phyloP scores from a whole-genome alignment of 2,797 vertebrate genomes.

The Oryzias dopingdopingensis region DNA sequence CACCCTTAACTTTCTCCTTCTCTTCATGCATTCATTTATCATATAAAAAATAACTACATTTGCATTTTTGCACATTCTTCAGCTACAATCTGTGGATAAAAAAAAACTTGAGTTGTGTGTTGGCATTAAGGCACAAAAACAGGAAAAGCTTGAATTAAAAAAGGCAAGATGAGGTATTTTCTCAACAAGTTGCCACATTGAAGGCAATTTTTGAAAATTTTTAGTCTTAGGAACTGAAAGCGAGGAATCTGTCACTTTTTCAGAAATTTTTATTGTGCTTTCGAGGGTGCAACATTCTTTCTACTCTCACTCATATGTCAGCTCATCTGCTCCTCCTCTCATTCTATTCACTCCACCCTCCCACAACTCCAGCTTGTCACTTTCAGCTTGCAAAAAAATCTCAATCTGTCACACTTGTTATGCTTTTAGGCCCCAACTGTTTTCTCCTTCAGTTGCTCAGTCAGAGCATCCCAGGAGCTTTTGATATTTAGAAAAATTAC shows the following conservation, averaged over 20 bases:
- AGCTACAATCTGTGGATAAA: background rate
- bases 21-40: conserved; percentile 31
- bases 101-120: background rate
- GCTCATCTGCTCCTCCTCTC: conserved; percentile 22
- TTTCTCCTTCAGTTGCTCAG: conserved; percentile 5
- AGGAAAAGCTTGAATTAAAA: too few species aligned
- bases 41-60: conserved; percentile 22
- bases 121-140: too few species aligned
- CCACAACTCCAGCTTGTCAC: conserved; percentile 8
- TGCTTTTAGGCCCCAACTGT: conserved; percentile 9
- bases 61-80: background rate
- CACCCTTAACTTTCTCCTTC: conserved; percentile 25
- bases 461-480: background rate
- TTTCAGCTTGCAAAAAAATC: conserved; percentile 22
- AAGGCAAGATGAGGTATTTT: background rate
- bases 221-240: conserved; percentile 7
- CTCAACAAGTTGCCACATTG: background rate
- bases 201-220: conserved; percentile 2
- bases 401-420: conserved; percentile 29
- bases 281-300: conserved; percentile 14
- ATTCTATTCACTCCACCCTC: conserved; percentile 22
- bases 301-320: conserved; percentile 10
- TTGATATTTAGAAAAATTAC: conserved; percentile 2
- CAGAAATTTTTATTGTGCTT: background rate
- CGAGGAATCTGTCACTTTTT: conserved; percentile 19